Conservation (phyloP, 2,888 invertebrate genomes). For the Orthonevra nobilis region DNA sequence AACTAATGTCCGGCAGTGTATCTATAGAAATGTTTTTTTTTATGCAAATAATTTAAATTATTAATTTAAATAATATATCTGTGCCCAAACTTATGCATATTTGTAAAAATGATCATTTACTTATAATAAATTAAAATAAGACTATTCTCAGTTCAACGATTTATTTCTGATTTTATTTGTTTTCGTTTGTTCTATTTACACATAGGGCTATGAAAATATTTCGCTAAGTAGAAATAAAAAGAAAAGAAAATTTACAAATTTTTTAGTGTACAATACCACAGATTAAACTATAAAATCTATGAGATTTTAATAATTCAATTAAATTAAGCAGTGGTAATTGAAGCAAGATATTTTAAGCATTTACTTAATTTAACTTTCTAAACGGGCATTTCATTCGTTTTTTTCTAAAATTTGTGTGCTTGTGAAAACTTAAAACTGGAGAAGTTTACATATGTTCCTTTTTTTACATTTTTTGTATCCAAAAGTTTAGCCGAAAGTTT, state of each 20-base stretch:
- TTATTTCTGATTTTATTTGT: background rate
- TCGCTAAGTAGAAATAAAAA: constrained; percentile 9
- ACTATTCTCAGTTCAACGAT: constrained; percentile 7
- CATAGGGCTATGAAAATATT: constrained; percentile 24
- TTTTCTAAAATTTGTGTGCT: constrained; percentile 48
- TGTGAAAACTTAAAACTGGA: constrained; percentile 25
- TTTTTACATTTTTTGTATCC: constrained; percentile 49
- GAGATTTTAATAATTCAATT: background rate
- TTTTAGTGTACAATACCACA: background rate
- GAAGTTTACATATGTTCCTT: no score
- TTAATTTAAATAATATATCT: constrained; percentile 12
- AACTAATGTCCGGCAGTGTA: no score
- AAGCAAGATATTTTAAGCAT: constrained; percentile 24
- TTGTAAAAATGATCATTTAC: constrained; percentile 9
- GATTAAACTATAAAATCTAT: background rate
- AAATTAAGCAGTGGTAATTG: background rate
- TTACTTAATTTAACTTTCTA: constrained; percentile 16
- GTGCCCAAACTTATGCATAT: constrained; percentile 41
- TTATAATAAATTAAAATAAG: constrained; percentile 7
- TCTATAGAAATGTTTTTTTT: background rate
- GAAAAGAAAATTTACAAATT: background rate
- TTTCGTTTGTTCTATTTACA: constrained; percentile 47
- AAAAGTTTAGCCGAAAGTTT: constrained; percentile 76
- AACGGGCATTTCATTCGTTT: constrained; percentile 43
- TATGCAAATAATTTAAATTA: constrained; percentile 1